A percentile compares a stretch with the other conserved stretches of the same genome.
Conservation (phyloP, 2,797 vertebrate genomes). For the Darevskia mixta region DNA sequence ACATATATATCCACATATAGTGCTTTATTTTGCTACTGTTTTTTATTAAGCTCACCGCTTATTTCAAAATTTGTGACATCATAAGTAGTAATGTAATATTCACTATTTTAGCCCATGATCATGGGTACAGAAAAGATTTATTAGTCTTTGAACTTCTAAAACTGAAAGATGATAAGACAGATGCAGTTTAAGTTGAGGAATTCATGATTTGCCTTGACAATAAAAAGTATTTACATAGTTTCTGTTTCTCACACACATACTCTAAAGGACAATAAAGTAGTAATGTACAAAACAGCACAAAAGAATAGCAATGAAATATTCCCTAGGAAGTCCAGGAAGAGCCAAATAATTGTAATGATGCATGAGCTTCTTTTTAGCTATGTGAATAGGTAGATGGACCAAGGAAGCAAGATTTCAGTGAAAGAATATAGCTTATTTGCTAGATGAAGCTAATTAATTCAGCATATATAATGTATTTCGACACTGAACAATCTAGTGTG, state of each 20-base stretch:
- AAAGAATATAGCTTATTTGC: slow-evolving; percentile 31
- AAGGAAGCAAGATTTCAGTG: background rate
- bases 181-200: background rate
- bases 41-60: slow-evolving; percentile 56
- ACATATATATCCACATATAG: slow-evolving; percentile 60
- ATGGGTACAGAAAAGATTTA: background rate
- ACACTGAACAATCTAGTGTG: background rate
- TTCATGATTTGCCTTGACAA: background rate
- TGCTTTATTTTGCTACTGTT: slow-evolving; percentile 65
- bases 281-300: background rate
- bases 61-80: slow-evolving; percentile 78
- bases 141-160: slow-evolving; percentile 24
- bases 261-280: background rate
- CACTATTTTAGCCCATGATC: slow-evolving; percentile 35
- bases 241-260: background rate
- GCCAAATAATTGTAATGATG: background rate
- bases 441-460: background rate
- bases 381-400: slow-evolving; percentile 3
- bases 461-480: background rate
- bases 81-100: slow-evolving; percentile 68
- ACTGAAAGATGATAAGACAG: background rate
- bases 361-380: slow-evolving; percentile 39
- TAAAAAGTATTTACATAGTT: background rate
- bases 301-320: background rate
- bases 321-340: background rate